Percentiles rank a stretch among this genome's conserved stretches.
Conservation (phyloP, 2,888 invertebrate genomes). For the Beris morrisii region DNA sequence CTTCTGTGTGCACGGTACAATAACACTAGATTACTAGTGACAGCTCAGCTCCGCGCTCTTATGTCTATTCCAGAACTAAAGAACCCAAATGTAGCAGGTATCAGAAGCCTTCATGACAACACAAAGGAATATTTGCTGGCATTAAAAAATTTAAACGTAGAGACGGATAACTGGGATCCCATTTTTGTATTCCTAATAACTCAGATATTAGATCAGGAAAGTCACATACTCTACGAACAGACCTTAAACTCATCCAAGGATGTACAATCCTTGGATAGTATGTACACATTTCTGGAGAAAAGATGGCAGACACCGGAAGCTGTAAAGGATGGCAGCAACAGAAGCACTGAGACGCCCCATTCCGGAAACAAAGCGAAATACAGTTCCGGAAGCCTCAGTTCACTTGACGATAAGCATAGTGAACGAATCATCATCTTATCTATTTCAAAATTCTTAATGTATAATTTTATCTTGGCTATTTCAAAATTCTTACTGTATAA, state of each 20-base stretch:
- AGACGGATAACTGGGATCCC: constrained; percentile 12
- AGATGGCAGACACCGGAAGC: neutral
- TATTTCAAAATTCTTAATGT: no score
- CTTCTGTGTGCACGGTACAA: no score
- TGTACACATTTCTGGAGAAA: neutral
- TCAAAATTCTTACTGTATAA: no score
- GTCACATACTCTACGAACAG: constrained; percentile 6
- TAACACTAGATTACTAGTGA: neutral
- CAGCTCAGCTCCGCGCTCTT: neutral
- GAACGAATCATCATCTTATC: no score
- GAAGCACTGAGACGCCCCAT: no score
- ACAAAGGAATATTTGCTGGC: constrained; percentile 6
- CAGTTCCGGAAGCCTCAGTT: no score
- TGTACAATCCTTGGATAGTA: neutral
- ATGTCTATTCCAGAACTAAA: neutral
- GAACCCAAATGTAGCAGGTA: no score
- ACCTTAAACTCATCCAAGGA: neutral
- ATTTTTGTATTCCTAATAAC: neutral
- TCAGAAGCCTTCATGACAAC: neutral
- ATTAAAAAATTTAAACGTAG: constrained; percentile 2
- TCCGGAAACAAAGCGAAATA: no score
- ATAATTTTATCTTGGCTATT: no score
- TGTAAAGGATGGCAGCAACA: no score
- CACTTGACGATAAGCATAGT: no score
- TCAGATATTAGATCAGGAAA: neutral